A percentile compares a stretch with the other conserved stretches of the same genome.
phyloP scores from a whole-genome alignment of 2,797 vertebrate genomes.

The Pseudomugil gertrudae region DNA sequence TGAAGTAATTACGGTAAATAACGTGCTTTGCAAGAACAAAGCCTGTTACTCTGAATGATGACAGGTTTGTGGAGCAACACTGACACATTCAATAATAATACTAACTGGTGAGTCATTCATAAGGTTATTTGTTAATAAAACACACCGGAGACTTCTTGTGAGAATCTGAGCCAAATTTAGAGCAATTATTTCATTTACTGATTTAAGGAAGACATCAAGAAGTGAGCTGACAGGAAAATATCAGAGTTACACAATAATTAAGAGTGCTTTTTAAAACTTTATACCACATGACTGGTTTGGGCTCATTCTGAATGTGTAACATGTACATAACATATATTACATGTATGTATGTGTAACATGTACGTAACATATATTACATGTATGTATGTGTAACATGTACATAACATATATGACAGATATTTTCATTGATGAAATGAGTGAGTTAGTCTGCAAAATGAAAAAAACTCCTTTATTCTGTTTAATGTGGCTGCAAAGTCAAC shows the following conservation, averaged over 20 bases:
- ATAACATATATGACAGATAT: no score
- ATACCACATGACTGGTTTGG: constrained; percentile 4
- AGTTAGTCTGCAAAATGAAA: background rate
- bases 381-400: no score
- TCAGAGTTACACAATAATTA: constrained; percentile 41
- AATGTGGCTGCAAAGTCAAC: background rate
- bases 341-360: no score
- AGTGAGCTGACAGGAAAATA: constrained; percentile 27
- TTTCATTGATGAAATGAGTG: background rate
- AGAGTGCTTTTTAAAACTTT: constrained; percentile 25
- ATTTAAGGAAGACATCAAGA: constrained; percentile 37
- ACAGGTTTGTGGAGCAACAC: constrained; percentile 61
- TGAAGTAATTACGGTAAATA: constrained; percentile 73
- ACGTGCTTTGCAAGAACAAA: constrained; percentile 59
- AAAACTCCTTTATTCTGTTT: background rate
- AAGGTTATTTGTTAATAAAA: constrained; percentile 70
- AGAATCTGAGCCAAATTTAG: constrained; percentile 46
- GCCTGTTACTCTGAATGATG: constrained; percentile 57
- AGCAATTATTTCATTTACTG: constrained; percentile 57
- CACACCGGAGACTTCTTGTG: constrained; percentile 60
- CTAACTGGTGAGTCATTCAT: constrained; percentile 69
- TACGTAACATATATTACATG: no score
- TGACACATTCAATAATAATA: constrained; percentile 74
- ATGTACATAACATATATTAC: no score
- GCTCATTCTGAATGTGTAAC: background rate